Percentiles rank a stretch among this genome's conserved stretches.
phyloP scores from a whole-genome alignment of 2,113 vertebrate species.

The Sceloporus undulatus region DNA sequence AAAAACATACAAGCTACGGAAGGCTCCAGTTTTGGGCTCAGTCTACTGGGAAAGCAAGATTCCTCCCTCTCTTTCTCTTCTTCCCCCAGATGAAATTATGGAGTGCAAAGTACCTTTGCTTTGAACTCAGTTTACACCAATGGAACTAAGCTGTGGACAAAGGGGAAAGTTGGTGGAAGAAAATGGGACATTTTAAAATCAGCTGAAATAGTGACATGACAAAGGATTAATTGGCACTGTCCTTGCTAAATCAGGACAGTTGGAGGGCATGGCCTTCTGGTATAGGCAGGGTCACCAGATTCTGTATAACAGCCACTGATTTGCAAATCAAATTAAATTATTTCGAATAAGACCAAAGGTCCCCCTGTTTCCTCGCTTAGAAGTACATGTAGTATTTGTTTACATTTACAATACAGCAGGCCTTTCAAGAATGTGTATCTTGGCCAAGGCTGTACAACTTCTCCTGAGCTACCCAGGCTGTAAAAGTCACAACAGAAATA shows the following conservation, averaged over 20 bases:
- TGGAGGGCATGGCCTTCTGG: not conserved
- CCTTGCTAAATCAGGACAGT: too few relatives aligned
- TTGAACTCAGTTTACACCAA: too few relatives aligned
- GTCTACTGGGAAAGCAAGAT: too few relatives aligned
- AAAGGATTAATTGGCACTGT: not conserved
- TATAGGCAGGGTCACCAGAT: not conserved
- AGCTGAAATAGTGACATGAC: not conserved
- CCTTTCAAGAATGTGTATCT: conserved; percentile 21
- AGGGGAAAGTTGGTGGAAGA: not conserved
- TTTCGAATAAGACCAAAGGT: not conserved
- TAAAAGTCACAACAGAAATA: conserved; percentile 1
- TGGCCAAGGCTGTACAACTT: not conserved
- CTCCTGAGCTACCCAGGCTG: conserved; percentile 12
- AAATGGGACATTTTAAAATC: not conserved
- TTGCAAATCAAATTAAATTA: not conserved
- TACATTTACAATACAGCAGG: conserved; percentile 12
- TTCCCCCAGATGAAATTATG: not conserved
- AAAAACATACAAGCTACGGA: too few relatives aligned
- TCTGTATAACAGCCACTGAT: not conserved
- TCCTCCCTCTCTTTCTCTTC: not conserved
- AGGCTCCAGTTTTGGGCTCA: too few relatives aligned
- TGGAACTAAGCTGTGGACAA: too few relatives aligned
- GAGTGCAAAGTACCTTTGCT: not conserved
- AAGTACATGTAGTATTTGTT: not conserved
- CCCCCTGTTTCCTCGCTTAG: not conserved